A percentile compares a stretch with the other conserved stretches of the same genome.
These are phyloP conservation scores for Palythoa heliodiscus DNA, from an alignment of 92 coral and sea anemone genomes.

Conservation along the genomic window DNA sequence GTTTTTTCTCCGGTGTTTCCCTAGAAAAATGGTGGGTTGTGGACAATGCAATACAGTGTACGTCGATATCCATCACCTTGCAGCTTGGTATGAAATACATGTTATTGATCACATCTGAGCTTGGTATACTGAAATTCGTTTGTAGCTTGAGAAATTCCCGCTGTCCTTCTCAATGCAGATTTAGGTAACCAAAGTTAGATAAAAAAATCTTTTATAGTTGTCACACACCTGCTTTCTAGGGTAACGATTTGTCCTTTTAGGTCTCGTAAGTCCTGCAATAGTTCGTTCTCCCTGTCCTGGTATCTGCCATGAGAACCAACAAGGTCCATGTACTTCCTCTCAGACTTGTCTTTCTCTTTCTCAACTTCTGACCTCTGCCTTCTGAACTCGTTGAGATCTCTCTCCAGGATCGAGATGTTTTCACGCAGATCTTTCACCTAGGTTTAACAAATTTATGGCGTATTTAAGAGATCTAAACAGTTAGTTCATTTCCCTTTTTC, in stretches of 20 bases:
- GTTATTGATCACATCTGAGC: too few relatives aligned
- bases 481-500: neutral
- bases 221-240: constrained; percentile 50
- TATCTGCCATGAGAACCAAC: constrained; percentile 20
- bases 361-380: constrained; percentile 36
- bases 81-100: too few relatives aligned
- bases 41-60: too few relatives aligned
- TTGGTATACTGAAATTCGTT: too few relatives aligned
- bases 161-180: too few relatives aligned
- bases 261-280: constrained; percentile 47
- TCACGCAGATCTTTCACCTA: constrained; percentile 32
- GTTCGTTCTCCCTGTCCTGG: constrained; percentile 41
- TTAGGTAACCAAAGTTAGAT: too few relatives aligned
- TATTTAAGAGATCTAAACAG: neutral
- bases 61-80: too few relatives aligned
- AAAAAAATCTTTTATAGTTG: neutral
- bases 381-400: constrained; percentile 32
- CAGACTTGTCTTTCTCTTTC: constrained; percentile 41
- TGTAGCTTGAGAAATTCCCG: too few relatives aligned
- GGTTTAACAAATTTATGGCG: neutral
- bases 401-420: constrained; percentile 18
- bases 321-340: constrained; percentile 27
- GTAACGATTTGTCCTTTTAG: constrained; percentile 56
- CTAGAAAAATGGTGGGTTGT: too few relatives aligned
- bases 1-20: too few relatives aligned